Evolutionary conservation across 2,113 vertebrate species (phyloP).

Genomic region (Chauna torquata): DNA sequence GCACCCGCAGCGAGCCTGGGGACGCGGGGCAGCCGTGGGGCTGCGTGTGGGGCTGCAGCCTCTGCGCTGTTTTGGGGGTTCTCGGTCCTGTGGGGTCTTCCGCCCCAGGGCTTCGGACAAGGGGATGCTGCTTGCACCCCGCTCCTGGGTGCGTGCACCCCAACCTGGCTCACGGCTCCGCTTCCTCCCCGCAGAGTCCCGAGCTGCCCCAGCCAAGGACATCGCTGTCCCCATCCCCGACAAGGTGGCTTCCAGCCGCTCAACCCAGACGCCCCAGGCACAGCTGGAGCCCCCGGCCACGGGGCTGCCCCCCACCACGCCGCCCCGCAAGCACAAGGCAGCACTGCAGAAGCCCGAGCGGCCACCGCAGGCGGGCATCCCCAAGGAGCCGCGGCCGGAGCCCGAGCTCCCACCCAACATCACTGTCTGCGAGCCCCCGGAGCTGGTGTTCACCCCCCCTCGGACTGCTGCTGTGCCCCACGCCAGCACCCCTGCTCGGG

Average conservation of each 20-base stretch:
- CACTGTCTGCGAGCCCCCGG: neutral
- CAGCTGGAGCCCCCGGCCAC: neutral
- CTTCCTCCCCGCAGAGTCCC: constrained; percentile 71
- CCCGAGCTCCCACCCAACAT: neutral
- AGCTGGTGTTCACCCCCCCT: constrained; percentile 41
- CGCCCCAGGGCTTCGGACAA: neutral
- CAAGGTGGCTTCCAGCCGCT: constrained; percentile 42
- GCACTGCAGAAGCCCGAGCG: neutral
- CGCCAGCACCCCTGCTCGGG: neutral
- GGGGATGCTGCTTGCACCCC: rapidly evolving
- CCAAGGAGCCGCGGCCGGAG: neutral
- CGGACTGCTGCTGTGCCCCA: neutral
- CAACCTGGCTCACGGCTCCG: neutral
- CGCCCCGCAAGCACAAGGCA: constrained; percentile 69
- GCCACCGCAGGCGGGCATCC: neutral
- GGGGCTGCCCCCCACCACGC: constrained; percentile 15
- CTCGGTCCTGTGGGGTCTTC: neutral
- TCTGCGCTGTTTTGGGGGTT: neutral
- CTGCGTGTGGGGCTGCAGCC: no score
- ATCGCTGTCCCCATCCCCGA: neutral
- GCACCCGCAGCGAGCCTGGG: neutral
- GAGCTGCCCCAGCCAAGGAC: constrained; percentile 77
- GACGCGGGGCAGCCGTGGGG: rapidly evolving
- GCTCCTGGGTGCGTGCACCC: neutral
- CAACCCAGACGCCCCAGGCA: neutral